Percentiles rank a stretch among this genome's conserved stretches.
Evolutionary conservation across 1,140 invertebrate genomes (phyloP).

Genomic region (Polyergus mexicanus): DNA sequence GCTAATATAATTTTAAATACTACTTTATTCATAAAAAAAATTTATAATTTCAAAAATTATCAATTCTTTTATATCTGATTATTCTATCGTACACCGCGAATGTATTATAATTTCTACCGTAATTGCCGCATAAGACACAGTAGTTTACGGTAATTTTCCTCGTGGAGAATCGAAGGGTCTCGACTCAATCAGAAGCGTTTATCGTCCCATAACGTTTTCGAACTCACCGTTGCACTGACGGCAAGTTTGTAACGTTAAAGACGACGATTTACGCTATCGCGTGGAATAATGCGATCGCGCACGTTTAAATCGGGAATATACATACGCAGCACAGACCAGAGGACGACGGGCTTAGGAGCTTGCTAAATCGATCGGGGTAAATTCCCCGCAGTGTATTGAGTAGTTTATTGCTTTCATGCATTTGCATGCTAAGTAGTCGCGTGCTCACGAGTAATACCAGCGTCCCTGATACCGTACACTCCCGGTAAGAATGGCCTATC

Average conservation of each 20-base stretch:
- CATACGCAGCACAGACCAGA: constrained; percentile 46
- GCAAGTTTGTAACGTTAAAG: constrained; percentile 3
- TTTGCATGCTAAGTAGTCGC: constrained; percentile 86
- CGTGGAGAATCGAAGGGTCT: background rate
- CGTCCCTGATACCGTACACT: constrained; percentile 84
- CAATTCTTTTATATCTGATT: background rate
- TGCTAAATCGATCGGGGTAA: constrained; percentile 82
- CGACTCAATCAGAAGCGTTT: too few relatives aligned
- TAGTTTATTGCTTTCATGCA: constrained; percentile 87
- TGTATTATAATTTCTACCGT: background rate
- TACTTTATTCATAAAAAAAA: background rate
- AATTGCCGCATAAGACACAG: background rate
- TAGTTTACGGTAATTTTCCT: background rate
- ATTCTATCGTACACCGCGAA: background rate
- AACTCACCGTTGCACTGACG: background rate
- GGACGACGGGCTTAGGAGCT: constrained; percentile 56
- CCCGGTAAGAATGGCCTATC: constrained; percentile 84
- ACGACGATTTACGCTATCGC: constrained; percentile 58
- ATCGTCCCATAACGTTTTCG: background rate
- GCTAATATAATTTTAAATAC: background rate
- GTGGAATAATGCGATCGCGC: constrained; percentile 49
- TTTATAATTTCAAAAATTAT: background rate
- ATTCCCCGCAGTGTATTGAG: constrained; percentile 85
- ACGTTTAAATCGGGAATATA: constrained; percentile 77
- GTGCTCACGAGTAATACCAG: constrained; percentile 85